Evolutionary conservation across 2,113 vertebrate species (phyloP), one percentile per base, ranked within the genome.

Genomic region (Siniperca chuatsi): DNA sequence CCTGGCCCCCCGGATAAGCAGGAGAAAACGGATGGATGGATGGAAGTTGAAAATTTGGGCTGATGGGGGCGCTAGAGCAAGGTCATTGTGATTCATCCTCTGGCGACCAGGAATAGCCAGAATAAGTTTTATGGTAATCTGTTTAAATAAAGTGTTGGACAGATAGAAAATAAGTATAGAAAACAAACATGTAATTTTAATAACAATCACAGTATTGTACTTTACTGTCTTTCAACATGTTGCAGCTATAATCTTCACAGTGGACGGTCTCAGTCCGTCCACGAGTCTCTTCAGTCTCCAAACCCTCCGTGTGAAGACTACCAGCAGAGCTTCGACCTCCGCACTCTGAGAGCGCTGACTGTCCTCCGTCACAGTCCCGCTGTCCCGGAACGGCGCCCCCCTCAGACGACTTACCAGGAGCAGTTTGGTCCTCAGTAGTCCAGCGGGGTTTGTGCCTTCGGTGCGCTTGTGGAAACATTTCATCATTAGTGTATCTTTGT

Each of bases 271-370:
- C 71, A 1, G 40, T 35, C 21, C 50, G 18, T 71, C 60, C 15
- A 2, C 1, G 33, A 23, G 37, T 60, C 61, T 57, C 46, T 20
- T 35, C 48, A 23, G 54, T 5, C 50, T 74, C 33, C 58, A 21
- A 20, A 68, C n/a, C 57, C 23, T 35, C 62, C 8, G 52, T 1
- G 0, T 29, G 83, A 87, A 78, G 33, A 44, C 40, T 55, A 78
- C 83, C 78, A 52, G 84, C 84, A 55, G 16, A 87, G 92, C 48
- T 95, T 92, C 75, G 92, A 94, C 55, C 3, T 94, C 21, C 73
- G 50, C 8, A 87, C 84, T 37, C 75, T 92, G 29, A 84, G 80
- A 67, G 44, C 69, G 1, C 57, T 90, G 71, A 65, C 61, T 3
- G 9, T 29, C 23, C 83, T 61, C n/a, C 67, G 2, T 21, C 73